Conservation (phyloP, 2,113 vertebrate species). For the Salvator merianae region DNA sequence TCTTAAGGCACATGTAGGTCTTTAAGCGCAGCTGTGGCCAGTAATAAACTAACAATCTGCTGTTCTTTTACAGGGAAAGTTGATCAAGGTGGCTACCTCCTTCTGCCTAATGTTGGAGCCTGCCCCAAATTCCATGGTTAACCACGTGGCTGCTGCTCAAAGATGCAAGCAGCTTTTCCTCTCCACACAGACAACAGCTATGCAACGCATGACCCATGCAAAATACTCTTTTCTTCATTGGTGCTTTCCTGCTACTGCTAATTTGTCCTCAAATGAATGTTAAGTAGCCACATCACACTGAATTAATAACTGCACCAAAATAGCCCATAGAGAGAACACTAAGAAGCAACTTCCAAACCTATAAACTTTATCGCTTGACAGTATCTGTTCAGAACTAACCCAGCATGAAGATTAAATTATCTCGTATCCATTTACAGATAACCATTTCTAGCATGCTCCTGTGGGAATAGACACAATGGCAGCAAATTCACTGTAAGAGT, state of each 20-base stretch:
- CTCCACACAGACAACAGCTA: neutral
- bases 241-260: neutral
- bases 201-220: neutral
- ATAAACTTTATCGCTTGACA: conserved; percentile 31
- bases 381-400: conserved; percentile 59
- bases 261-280: conserved; percentile 34
- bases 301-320: conserved; percentile 44
- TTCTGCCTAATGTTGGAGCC: too few species aligned
- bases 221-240: neutral
- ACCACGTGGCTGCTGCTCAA: neutral
- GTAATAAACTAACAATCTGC: neutral
- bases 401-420: conserved; percentile 59
- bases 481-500: neutral
- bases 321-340: conserved; percentile 33
- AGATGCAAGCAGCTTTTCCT: too few species aligned
- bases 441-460: conserved; percentile 39
- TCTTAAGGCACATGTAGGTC: too few species aligned
- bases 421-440: conserved; percentile 49
- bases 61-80: neutral
- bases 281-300: conserved; percentile 27
- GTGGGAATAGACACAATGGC: neutral
- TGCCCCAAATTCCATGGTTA: neutral
- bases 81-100: neutral
- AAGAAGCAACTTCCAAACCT: conserved; percentile 45
- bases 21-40: neutral